These are phyloP conservation scores for Herpailurus yagouaroundi DNA, from an alignment of 2,113 vertebrate species.

Conservation along the genomic window DNA sequence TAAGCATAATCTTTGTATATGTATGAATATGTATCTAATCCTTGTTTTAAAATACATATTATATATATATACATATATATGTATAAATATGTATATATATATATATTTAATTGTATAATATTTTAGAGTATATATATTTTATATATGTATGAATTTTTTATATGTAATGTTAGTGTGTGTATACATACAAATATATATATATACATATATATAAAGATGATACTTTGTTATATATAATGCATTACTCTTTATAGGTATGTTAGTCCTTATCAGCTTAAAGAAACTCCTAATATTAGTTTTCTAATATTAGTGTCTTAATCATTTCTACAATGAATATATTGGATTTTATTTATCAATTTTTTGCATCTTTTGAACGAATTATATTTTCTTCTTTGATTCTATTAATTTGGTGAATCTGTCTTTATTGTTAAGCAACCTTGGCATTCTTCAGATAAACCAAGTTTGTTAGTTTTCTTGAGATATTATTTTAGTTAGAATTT, in stretches of 20 bases:
- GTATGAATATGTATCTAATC: background rate
- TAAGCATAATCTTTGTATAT: background rate
- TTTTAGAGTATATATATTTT: background rate
- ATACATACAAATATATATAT: background rate
- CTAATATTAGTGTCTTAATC: background rate
- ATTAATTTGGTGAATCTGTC: background rate
- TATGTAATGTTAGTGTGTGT: background rate
- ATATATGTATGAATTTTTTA: background rate
- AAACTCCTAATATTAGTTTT: background rate
- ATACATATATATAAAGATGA: background rate
- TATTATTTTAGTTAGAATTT: background rate
- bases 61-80: background rate
- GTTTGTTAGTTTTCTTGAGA: background rate
- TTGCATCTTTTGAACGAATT: background rate
- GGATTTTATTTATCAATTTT: background rate
- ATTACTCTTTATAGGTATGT: background rate
- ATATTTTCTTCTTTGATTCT: background rate
- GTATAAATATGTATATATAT: background rate
- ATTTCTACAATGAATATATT: background rate
- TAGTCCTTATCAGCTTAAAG: background rate
- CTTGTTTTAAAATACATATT: background rate
- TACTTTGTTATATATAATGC: background rate
- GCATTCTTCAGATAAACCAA: background rate
- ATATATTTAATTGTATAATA: background rate
- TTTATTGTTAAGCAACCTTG: background rate